Evolutionary conservation across 2,113 vertebrate genomes (phyloP).

Genomic region (Hipposideros armiger): DNA sequence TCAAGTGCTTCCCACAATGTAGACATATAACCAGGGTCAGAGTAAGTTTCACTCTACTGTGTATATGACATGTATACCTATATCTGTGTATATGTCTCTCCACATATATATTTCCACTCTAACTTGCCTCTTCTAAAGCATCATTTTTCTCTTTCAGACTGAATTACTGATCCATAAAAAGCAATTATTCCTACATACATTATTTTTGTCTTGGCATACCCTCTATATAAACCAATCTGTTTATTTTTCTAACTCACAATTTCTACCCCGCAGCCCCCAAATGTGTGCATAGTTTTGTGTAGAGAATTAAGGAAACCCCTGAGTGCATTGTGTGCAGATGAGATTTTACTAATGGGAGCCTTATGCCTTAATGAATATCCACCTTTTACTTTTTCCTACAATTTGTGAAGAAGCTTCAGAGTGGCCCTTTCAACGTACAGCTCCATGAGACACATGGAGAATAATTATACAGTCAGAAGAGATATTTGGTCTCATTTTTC

Average conservation of each 20-base stretch:
- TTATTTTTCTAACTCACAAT: background rate
- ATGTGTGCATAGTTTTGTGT: background rate
- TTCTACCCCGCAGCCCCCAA: background rate
- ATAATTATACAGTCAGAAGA: background rate
- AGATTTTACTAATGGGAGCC: background rate
- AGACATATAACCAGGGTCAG: background rate
- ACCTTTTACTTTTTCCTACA: background rate
- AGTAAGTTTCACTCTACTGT: background rate
- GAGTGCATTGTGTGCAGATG: background rate
- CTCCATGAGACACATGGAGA: background rate
- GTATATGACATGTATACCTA: background rate
- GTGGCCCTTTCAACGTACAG: background rate
- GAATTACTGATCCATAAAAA: background rate
- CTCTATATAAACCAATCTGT: background rate
- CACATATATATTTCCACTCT: background rate
- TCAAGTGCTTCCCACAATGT: background rate
- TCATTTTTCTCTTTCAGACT: conserved; percentile 16
- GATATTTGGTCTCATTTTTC: background rate
- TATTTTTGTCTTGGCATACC: background rate
- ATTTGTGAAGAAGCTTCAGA: background rate
- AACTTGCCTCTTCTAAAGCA: background rate
- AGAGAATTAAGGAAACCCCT: background rate
- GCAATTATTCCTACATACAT: background rate
- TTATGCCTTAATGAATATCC: background rate
- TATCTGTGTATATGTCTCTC: background rate